A percentile compares a stretch with the other conserved stretches of the same genome.
phyloP scores from a whole-genome alignment of 2,113 vertebrate genomes.

The Carassius carassius region DNA sequence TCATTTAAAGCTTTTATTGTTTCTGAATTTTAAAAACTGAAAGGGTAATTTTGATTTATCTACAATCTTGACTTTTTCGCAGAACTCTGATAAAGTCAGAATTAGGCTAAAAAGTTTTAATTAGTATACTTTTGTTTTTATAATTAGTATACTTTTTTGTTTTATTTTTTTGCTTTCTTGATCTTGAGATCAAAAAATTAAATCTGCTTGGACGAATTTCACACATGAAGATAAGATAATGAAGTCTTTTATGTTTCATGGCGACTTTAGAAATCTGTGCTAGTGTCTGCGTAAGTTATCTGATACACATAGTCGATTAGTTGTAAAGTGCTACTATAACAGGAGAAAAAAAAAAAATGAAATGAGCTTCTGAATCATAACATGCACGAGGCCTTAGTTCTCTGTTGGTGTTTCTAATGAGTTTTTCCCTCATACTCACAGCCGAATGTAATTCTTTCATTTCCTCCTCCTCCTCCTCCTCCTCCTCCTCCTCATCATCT shows the following conservation, averaged over 20 bases:
- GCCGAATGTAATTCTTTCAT: conserved; percentile 10
- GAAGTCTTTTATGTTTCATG: background rate
- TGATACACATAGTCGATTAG: background rate
- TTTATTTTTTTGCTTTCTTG: too few relatives aligned
- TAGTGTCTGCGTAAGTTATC: background rate
- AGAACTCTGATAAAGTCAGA: too few relatives aligned
- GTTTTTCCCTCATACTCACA: conserved; percentile 46
- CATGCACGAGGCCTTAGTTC: background rate
- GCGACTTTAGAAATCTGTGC: background rate
- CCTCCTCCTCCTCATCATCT: background rate
- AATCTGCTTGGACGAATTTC: background rate
- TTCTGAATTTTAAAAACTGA: too few relatives aligned
- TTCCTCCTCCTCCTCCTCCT: background rate
- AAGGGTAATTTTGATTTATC: too few relatives aligned
- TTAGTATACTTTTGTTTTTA: too few relatives aligned
- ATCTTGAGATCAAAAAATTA: background rate
- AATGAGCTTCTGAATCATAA: conserved; percentile 7
- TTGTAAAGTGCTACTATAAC: background rate
- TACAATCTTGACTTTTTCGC: too few relatives aligned
- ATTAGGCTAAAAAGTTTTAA: too few relatives aligned
- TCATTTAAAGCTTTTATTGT: too few relatives aligned
- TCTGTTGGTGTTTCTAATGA: background rate
- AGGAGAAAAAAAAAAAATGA: conserved; percentile 2
- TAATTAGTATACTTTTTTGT: too few relatives aligned
- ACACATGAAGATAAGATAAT: background rate